These are phyloP conservation scores for Cotesia glomerata DNA, from an alignment of 1,140 invertebrate species.

Conservation along the genomic window DNA sequence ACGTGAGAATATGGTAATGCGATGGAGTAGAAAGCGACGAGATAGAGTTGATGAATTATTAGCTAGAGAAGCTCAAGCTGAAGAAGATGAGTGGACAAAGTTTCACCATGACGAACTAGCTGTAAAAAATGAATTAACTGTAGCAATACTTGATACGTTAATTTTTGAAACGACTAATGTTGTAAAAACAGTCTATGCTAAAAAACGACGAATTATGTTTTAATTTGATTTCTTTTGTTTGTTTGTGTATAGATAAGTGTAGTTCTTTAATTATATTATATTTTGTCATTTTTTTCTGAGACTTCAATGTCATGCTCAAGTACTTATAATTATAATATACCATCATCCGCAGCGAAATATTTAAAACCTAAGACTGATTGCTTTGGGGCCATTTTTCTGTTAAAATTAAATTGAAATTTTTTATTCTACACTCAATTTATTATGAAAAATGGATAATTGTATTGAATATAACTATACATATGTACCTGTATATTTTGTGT, in stretches of 20 bases:
- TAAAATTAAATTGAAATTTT: constrained; percentile 13
- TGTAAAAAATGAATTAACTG: constrained; percentile 73
- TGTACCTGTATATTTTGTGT: no score
- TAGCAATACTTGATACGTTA: constrained; percentile 69
- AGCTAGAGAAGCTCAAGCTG: constrained; percentile 71
- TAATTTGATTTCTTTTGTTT: constrained; percentile 54
- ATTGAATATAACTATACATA: constrained; percentile 20
- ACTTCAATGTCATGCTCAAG: constrained; percentile 31
- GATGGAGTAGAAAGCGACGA: constrained; percentile 73
- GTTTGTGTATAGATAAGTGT: neutral
- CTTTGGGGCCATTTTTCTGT: constrained; percentile 50
- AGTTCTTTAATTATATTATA: neutral
- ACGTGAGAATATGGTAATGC: constrained; percentile 68
- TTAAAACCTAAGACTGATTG: constrained; percentile 55
- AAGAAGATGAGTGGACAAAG: constrained; percentile 76
- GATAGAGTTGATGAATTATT: constrained; percentile 77
- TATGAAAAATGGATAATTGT: constrained; percentile 28
- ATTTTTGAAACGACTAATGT: constrained; percentile 68
- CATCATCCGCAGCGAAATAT: constrained; percentile 39
- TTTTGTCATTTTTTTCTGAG: constrained; percentile 1
- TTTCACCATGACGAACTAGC: constrained; percentile 74
- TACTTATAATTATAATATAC: constrained; percentile 24
- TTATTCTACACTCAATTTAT: no score
- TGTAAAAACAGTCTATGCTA: constrained; percentile 53
- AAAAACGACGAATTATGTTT: constrained; percentile 52